These are phyloP conservation scores for Hydriomena furcata DNA, from an alignment of 2,888 invertebrate species.

Conservation along the genomic window DNA sequence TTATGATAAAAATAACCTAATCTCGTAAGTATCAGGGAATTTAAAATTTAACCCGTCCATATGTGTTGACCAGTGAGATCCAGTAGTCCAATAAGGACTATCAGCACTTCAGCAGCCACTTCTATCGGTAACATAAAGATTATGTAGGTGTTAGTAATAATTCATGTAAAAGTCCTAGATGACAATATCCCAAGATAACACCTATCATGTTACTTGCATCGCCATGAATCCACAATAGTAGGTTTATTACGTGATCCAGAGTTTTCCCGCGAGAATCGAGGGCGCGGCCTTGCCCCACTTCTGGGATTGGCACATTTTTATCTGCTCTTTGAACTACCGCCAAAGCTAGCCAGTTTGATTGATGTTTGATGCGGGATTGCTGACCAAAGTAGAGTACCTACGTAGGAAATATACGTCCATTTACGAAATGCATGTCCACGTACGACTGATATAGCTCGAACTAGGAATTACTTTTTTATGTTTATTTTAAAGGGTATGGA, in stretches of 20 bases:
- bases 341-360: slow-evolving; percentile 56
- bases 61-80: too few relatives aligned
- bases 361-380: slow-evolving; percentile 37
- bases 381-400: slow-evolving; percentile 17
- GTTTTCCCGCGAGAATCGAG: slow-evolving; percentile 67
- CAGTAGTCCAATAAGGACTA: too few relatives aligned
- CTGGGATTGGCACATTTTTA: slow-evolving; percentile 79
- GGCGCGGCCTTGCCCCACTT: slow-evolving; percentile 76
- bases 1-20: too few relatives aligned
- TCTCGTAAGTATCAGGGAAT: too few relatives aligned
- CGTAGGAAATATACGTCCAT: background rate
- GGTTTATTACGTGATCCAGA: slow-evolving; percentile 59
- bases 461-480: too few relatives aligned
- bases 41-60: too few relatives aligned
- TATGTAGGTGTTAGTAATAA: too few relatives aligned
- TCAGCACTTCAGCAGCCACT: too few relatives aligned
- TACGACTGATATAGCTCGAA: too few relatives aligned
- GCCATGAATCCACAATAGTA: slow-evolving; percentile 48
- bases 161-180: background rate
- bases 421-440: background rate
- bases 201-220: slow-evolving; percentile 36
- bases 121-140: too few relatives aligned
- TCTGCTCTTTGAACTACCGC: slow-evolving; percentile 65
- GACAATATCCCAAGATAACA: slow-evolving; percentile 15
- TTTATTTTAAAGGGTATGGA: too few relatives aligned